phyloP scores from a whole-genome alignment of 2,113 vertebrate genomes.

The Heptranchias perlo region DNA sequence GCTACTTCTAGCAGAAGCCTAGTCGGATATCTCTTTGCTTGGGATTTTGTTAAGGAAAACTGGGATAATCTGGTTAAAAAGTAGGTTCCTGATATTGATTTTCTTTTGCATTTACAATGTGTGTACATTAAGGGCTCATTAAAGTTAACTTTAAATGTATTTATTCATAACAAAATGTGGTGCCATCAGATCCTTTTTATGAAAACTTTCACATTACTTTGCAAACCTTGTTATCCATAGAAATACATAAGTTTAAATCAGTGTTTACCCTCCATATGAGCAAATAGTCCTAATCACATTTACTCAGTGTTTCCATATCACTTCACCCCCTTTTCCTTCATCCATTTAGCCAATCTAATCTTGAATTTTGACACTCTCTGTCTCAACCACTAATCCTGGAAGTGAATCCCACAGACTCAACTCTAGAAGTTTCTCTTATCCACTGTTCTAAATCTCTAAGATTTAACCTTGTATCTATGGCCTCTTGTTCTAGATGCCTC shows the following conservation, averaged over 20 bases:
- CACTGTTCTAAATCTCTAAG: no score
- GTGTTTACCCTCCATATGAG: no score
- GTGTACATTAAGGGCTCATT: background rate
- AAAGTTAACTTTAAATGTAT: background rate
- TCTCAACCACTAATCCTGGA: no score
- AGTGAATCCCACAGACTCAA: no score
- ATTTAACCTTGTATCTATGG: no score
- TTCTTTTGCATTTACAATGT: background rate
- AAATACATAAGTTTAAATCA: background rate
- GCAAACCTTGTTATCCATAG: background rate
- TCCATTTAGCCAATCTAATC: no score
- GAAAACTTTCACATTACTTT: background rate
- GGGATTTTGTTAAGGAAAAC: constrained; percentile 92
- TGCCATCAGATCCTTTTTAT: background rate
- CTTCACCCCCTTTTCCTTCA: no score
- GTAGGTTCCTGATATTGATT: constrained; percentile 1
- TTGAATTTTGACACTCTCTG: no score
- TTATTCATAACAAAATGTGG: background rate
- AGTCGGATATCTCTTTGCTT: constrained; percentile 74
- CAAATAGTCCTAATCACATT: no score
- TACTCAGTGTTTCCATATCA: no score
- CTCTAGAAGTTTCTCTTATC: no score
- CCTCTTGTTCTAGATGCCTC: no score
- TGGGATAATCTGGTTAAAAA: constrained; percentile 60
- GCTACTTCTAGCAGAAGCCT: constrained; percentile 60